A percentile compares a stretch with the other conserved stretches of the same genome.
Conservation (phyloP, 92 coral and sea anemone genomes). For the Zoanthus sansibaricus region DNA sequence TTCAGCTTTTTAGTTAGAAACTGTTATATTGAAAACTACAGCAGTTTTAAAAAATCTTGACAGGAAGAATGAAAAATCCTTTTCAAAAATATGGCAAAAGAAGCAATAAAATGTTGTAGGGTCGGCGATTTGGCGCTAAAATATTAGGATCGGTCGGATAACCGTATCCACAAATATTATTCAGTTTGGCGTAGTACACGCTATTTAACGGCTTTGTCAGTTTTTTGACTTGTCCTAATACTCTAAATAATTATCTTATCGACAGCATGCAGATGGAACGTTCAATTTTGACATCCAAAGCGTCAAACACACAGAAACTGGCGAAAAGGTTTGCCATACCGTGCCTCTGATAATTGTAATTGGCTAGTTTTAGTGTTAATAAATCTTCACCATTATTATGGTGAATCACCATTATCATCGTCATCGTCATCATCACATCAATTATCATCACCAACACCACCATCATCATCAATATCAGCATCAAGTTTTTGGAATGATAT, state of each 20-base stretch:
- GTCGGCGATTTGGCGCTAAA: no score
- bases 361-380: not conserved
- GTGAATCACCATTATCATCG: not conserved
- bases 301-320: slow-evolving; percentile 88
- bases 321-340: slow-evolving; percentile 71
- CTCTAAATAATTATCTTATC: not conserved
- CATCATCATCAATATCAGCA: not conserved
- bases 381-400: not conserved
- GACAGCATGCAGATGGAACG: slow-evolving; percentile 81
- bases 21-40: no score
- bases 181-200: no score
- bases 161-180: no score
- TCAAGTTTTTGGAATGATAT: no score
- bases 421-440: not conserved
- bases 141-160: no score
- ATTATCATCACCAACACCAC: not conserved
- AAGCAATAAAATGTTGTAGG: no score
- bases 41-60: no score
- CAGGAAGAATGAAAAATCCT: no score
- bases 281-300: slow-evolving; percentile 82
- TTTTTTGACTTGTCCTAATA: not conserved
- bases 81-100: no score
- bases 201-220: no score
- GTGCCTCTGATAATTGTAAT: not conserved
- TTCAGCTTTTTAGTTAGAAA: no score